A percentile compares a stretch with the other conserved stretches of the same genome.
Conservation (phyloP, 2,888 invertebrate genomes). For the Conchocele bisecta region DNA sequence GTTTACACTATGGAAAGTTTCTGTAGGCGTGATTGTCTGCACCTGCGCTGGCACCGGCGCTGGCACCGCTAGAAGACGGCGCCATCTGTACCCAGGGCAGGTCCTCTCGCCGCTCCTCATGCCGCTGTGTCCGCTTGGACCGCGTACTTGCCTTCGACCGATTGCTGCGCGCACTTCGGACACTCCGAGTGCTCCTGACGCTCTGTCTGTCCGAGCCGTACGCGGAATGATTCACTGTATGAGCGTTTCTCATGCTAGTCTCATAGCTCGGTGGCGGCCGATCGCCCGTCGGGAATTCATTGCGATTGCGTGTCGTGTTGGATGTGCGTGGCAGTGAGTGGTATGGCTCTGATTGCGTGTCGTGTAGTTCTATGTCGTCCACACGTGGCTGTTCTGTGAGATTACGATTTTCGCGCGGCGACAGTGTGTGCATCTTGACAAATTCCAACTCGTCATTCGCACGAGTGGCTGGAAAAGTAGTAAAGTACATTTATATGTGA, state of each 20-base stretch:
- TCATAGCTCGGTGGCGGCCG: conserved; percentile 77
- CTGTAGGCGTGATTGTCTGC: conserved; percentile 55
- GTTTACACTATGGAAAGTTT: conserved; percentile 62
- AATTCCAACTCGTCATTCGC: conserved; percentile 82
- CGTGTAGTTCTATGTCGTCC: too few species aligned
- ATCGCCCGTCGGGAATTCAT: conserved; percentile 63
- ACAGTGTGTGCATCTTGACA: conserved; percentile 79
- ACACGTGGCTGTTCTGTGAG: too few species aligned
- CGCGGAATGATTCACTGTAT: conserved; percentile 55
- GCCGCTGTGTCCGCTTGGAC: conserved; percentile 41
- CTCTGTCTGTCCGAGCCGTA: conserved; percentile 72
- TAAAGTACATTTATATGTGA: too few species aligned
- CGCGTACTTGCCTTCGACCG: conserved; percentile 63
- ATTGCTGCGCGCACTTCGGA: conserved; percentile 71
- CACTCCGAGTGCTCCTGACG: too few species aligned
- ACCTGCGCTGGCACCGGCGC: conserved; percentile 41
- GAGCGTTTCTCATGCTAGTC: conserved; percentile 72
- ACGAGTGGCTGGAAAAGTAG: conserved; percentile 76
- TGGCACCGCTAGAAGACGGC: conserved; percentile 70
- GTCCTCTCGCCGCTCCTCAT: conserved; percentile 63
- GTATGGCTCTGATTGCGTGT: too few species aligned
- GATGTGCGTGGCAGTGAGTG: too few species aligned
- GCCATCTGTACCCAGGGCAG: conserved; percentile 78
- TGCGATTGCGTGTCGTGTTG: too few species aligned
- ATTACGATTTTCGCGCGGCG: too few species aligned